Percentiles rank a stretch among this genome's conserved stretches.
These are phyloP conservation scores for Mythimna pallens DNA, from an alignment of 2,888 invertebrate species.

Conservation along the genomic window DNA sequence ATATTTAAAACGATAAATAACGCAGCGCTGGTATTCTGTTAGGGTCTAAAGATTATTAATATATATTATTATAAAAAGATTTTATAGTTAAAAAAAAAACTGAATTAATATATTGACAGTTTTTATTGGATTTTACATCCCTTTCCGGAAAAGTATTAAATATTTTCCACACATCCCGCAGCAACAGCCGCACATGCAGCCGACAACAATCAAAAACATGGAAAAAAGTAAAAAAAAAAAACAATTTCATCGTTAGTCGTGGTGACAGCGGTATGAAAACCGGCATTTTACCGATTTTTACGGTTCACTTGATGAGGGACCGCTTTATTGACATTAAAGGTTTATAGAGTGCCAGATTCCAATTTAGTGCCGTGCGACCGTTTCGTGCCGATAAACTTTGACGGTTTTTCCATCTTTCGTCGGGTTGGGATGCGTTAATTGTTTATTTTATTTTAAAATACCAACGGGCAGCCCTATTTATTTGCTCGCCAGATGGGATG, in stretches of 20 bases:
- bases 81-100: neutral
- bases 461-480: constrained; percentile 36
- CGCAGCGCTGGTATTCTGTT: too few species aligned
- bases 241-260: constrained; percentile 37
- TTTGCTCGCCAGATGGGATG: constrained; percentile 28
- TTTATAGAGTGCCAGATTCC: constrained; percentile 83
- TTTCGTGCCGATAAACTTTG: constrained; percentile 74
- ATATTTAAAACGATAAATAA: too few species aligned
- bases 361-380: constrained; percentile 76
- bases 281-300: constrained; percentile 80
- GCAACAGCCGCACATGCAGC: constrained; percentile 6
- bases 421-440: constrained; percentile 61
- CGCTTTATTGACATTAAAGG: constrained; percentile 85
- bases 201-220: constrained; percentile 26
- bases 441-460: constrained; percentile 66
- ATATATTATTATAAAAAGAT: too few species aligned
- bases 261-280: constrained; percentile 62
- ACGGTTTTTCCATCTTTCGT: constrained; percentile 68
- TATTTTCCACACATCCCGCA: neutral
- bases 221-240: constrained; percentile 31
- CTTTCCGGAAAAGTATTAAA: constrained; percentile 17
- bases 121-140: neutral
- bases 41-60: too few species aligned
- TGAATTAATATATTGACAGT: neutral
- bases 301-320: constrained; percentile 78